phyloP scores from a whole-genome alignment of 2,113 vertebrate genomes.

The Crotophaga sulcirostris region DNA sequence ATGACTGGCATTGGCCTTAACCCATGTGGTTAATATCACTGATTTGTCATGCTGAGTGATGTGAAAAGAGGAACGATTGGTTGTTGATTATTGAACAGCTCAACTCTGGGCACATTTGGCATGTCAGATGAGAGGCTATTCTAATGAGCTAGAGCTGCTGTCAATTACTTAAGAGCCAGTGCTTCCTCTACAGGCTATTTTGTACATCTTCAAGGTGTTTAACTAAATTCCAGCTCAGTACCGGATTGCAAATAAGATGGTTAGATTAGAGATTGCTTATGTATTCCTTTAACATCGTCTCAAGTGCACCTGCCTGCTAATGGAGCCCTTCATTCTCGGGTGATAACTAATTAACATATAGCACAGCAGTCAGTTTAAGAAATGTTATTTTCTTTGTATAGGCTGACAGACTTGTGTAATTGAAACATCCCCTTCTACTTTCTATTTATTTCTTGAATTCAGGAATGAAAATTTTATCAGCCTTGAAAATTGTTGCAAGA shows the following conservation, averaged over 20 bases:
- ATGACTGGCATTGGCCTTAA: constrained; percentile 76
- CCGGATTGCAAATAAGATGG: constrained; percentile 63
- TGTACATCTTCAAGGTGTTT: constrained; percentile 69
- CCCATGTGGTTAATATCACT: constrained; percentile 76
- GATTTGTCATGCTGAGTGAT: constrained; percentile 75
- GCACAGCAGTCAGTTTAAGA: constrained; percentile 59
- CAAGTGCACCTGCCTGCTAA: constrained; percentile 25
- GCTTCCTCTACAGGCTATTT: constrained; percentile 39
- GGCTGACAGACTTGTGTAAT: constrained; percentile 17
- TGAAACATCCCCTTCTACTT: constrained; percentile 7
- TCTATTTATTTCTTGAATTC: constrained; percentile 17
- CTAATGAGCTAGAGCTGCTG: constrained; percentile 71
- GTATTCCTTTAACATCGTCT: constrained; percentile 24
- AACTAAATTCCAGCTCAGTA: constrained; percentile 64
- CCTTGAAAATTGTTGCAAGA: constrained; percentile 16
- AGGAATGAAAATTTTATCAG: constrained; percentile 8
- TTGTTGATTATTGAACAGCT: constrained; percentile 76
- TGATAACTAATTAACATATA: constrained; percentile 69
- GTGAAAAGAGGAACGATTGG: constrained; percentile 72
- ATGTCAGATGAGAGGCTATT: constrained; percentile 72
- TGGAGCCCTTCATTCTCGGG: constrained; percentile 51
- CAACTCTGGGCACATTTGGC: constrained; percentile 74
- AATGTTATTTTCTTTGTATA: neutral
- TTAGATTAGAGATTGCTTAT: constrained; percentile 32
- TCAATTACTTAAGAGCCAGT: constrained; percentile 74